Evolutionary conservation across 2,113 vertebrate genomes (phyloP).

Genomic region (Cyprinodon brontotheroides): DNA sequence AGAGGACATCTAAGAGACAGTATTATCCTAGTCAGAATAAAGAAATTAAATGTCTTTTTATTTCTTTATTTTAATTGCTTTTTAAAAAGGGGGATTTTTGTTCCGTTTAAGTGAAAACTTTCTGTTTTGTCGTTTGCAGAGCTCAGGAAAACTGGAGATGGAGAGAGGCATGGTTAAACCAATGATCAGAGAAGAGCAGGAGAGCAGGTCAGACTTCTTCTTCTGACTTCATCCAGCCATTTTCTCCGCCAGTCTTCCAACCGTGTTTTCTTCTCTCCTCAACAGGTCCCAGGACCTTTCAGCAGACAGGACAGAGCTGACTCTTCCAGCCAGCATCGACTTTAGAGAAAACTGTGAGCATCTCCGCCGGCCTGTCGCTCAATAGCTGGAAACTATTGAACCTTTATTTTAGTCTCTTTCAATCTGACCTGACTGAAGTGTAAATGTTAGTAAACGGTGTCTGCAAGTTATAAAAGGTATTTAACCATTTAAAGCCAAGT

Average conservation of each 20-base stretch:
- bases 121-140: slow-evolving; percentile 73
- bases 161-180: slow-evolving; percentile 95
- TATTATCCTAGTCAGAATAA: too few relatives aligned
- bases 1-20: too few relatives aligned
- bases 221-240: background rate
- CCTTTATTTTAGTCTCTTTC: background rate
- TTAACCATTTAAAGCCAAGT: too few relatives aligned
- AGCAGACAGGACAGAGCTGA: slow-evolving; percentile 83
- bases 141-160: slow-evolving; percentile 89
- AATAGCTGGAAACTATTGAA: slow-evolving; percentile 71
- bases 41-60: too few relatives aligned
- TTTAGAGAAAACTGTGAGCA: slow-evolving; percentile 97
- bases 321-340: slow-evolving; percentile 93
- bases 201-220: slow-evolving; percentile 82
- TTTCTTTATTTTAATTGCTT: background rate
- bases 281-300: slow-evolving; percentile 86
- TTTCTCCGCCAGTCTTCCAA: background rate
- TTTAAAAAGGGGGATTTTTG: background rate
- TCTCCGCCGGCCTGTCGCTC: slow-evolving; percentile 20
- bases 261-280: background rate
- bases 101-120: background rate
- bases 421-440: background rate
- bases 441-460: background rate
- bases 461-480: too few relatives aligned
- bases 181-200: slow-evolving; percentile 88